Base-by-base conservation (phyloP, 1,140 invertebrate genomes). In the Stegodyphus dumicola region DNA sequence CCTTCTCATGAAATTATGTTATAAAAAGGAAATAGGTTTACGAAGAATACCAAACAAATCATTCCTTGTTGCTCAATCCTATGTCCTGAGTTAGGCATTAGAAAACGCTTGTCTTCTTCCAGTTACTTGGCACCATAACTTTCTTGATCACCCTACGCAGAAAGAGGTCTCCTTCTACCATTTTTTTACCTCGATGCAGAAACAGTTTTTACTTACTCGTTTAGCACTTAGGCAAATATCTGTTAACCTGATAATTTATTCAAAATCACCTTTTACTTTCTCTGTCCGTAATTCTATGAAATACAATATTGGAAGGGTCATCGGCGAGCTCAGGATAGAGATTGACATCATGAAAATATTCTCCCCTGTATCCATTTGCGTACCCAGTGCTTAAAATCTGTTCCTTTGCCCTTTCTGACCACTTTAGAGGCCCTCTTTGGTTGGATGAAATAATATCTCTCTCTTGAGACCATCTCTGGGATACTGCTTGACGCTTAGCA, bases 291-390 rank as follows among this genome's bases (percentile, higher is more conserved):
- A 64, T 86, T 87, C 94, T 92, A 17, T 94, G 93, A 90, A 98
- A 97, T 51, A 94, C 94, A 7, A 99, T 95, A 91, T 98, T 99
- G 54, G 96, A 96, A 13, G 96, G 96, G 91, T 99, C 97, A 89
- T 98, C 97, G 5, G 97, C 96, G 9, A 99, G 91, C 88, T 97
- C 95, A 0, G 97, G 96, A 92, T 95, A 98, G 87, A 94, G 93
- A 88, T 95, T 94, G 67, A 97, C 94, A 89, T 95, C 96, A 90
- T 97, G 96, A 71, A 97, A 95, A 89, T 98, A 97, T 0, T 95
- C 93, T 52, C 96, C 96, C 64, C 95, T 94, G 92, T 97, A 98
- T 6, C 96, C 96, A 88, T 95, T 94, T 1, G 98, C 96, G 18
- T 94, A 93, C 0, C 97, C 97, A 56, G 95, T 94, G 1, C 94